These are phyloP conservation scores for Uromys caudimaculatus DNA, from an alignment of 2,797 vertebrate species.

Conservation along the genomic window DNA sequence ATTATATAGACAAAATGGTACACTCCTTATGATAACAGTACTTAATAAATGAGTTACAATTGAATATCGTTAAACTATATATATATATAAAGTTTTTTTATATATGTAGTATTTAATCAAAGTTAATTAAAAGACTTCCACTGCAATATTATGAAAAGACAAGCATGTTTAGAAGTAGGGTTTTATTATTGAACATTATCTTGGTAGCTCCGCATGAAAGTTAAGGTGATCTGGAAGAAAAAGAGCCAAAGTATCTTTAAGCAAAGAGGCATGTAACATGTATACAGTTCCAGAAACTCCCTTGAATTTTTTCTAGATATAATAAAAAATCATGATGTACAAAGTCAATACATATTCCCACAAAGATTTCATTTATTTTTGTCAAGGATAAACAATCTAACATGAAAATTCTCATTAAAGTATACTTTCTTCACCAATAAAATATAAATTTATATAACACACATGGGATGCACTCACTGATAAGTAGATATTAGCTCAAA, in stretches of 20 bases:
- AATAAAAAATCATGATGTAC: not conserved
- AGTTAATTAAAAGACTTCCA: conserved; percentile 11
- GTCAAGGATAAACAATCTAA: not conserved
- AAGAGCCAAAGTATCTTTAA: not conserved
- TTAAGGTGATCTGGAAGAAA: not conserved
- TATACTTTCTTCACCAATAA: not conserved
- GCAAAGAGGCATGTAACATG: not conserved
- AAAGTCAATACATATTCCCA: not conserved
- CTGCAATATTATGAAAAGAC: not conserved
- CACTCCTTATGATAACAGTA: not conserved
- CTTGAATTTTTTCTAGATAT: not conserved
- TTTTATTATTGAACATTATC: not conserved
- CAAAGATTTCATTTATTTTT: not conserved
- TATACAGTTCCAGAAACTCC: not conserved
- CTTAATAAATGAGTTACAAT: not conserved
- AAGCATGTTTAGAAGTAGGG: not conserved
- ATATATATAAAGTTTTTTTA: not conserved
- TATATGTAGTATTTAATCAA: not conserved
- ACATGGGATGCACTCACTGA: too few species aligned
- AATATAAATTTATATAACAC: not conserved
- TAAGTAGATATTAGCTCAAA: too few species aligned
- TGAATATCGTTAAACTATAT: not conserved
- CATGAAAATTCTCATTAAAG: not conserved
- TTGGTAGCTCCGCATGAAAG: not conserved
- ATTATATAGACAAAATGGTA: not conserved